Percentiles rank a stretch among this genome's conserved stretches.
phyloP scores from a whole-genome alignment of 2,113 vertebrate genomes.

The Oceanodroma tethys region DNA sequence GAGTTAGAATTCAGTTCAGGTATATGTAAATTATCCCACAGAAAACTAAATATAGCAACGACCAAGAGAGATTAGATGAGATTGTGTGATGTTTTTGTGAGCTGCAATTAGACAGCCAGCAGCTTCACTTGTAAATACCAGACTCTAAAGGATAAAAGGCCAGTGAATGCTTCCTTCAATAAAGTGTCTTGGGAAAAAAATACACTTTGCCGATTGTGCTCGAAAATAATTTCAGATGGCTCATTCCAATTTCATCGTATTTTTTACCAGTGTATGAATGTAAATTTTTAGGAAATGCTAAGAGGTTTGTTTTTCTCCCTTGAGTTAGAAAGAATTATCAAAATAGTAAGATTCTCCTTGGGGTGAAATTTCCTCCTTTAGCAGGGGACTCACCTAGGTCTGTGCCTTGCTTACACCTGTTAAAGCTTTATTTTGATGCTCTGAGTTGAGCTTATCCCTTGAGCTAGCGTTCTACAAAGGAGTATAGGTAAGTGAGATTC shows the following conservation, averaged over 20 bases:
- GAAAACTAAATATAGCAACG: constrained; percentile 51
- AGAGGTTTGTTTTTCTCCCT: neutral
- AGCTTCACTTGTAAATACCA: constrained; percentile 62
- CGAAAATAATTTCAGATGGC: neutral
- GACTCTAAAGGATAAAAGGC: constrained; percentile 55
- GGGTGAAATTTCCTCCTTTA: neutral
- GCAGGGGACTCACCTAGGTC: neutral
- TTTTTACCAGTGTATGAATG: neutral
- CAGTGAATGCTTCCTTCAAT: constrained; percentile 28
- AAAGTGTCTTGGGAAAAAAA: constrained; percentile 15
- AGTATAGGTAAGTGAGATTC: neutral
- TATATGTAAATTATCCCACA: neutral
- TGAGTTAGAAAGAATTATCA: neutral
- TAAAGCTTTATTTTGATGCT: neutral
- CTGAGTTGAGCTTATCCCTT: neutral
- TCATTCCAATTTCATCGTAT: neutral
- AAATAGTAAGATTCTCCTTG: neutral
- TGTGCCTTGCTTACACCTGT: neutral
- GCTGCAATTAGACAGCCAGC: constrained; percentile 58
- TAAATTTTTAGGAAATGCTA: neutral
- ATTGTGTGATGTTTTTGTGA: constrained; percentile 38
- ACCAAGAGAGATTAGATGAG: constrained; percentile 44
- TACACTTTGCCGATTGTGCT: neutral
- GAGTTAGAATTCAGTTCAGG: constrained; percentile 17
- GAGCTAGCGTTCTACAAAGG: neutral